These are phyloP conservation scores for Aegypius monachus DNA, from an alignment of 2,113 vertebrate genomes.

Conservation along the genomic window DNA sequence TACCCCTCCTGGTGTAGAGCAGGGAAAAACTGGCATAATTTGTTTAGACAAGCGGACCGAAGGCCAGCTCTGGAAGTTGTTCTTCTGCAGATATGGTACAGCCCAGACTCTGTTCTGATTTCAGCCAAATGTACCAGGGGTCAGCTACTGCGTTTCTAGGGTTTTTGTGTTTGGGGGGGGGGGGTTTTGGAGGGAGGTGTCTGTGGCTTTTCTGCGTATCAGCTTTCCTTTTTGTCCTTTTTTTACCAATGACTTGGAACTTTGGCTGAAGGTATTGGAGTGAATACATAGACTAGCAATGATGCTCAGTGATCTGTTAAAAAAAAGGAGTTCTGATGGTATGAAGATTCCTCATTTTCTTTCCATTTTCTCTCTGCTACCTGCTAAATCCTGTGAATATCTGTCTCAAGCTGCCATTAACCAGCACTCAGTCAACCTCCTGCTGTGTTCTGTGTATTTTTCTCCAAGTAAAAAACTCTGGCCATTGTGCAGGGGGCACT, in stretches of 20 bases:
- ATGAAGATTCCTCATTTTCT: background rate
- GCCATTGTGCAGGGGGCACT: background rate
- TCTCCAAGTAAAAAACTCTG: background rate
- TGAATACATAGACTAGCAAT: background rate
- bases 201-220: background rate
- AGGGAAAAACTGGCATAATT: background rate
- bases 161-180: rapidly evolving
- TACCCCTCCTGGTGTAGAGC: background rate
- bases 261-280: background rate
- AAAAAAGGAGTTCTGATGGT: background rate
- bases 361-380: background rate
- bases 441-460: background rate
- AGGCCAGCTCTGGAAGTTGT: background rate
- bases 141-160: background rate
- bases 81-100: background rate
- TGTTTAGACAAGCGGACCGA: background rate
- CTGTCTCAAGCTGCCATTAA: background rate
- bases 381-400: background rate
- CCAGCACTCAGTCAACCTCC: background rate
- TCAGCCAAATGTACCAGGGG: background rate
- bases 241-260: background rate
- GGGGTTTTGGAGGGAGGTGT: background rate
- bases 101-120: background rate
- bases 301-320: background rate
- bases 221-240: background rate